Conservation (phyloP, 2,113 vertebrate genomes). For the Myodes glareolus region DNA sequence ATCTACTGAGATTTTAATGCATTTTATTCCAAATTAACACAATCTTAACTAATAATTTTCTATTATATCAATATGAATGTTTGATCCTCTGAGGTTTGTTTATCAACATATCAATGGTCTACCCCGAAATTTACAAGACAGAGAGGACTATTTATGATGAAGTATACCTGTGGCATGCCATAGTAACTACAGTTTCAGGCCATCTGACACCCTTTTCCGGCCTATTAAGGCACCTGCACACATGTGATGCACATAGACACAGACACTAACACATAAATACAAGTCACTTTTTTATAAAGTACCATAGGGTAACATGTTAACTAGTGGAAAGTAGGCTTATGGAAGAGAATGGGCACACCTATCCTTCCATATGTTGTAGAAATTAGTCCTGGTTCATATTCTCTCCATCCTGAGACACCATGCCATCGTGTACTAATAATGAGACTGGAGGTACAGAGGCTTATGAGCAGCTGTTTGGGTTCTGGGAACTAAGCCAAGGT, state of each 20-base stretch:
- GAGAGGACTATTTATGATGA: neutral
- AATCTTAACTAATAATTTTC: neutral
- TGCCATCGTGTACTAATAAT: neutral
- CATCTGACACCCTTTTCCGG: neutral
- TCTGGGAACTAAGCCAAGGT: neutral
- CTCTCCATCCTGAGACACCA: neutral
- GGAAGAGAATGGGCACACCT: neutral
- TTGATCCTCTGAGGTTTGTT: neutral
- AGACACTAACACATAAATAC: neutral
- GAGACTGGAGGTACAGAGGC: neutral
- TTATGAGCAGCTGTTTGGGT: neutral
- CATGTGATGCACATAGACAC: neutral
- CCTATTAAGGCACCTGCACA: neutral
- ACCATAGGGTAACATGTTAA: neutral
- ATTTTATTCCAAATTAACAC: neutral
- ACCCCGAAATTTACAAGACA: neutral
- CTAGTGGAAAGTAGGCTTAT: neutral
- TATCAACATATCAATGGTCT: neutral
- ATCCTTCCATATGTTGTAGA: neutral
- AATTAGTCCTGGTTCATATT: neutral
- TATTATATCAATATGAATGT: neutral
- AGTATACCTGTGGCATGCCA: neutral
- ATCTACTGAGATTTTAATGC: neutral
- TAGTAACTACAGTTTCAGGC: neutral
- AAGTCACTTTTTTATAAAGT: neutral